These are phyloP conservation scores for Eudyptes chrysolophus DNA, from an alignment of 2,113 vertebrate genomes.

Conservation along the genomic window DNA sequence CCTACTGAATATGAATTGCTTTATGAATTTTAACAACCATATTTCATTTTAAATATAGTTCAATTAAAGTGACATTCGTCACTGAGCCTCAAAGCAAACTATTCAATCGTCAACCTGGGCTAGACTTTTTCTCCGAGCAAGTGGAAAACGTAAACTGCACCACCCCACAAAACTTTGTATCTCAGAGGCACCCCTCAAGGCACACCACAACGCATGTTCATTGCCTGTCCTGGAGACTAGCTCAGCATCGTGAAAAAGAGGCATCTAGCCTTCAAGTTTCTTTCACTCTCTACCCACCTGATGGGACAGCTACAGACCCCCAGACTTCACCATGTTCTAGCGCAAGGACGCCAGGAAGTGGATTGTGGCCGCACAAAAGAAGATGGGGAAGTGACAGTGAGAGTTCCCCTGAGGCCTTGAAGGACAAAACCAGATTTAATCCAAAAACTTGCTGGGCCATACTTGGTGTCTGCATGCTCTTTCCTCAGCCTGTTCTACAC, in stretches of 20 bases:
- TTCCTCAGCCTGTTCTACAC: background rate
- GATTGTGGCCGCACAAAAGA: background rate
- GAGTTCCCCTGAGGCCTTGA: background rate
- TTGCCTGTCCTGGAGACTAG: background rate
- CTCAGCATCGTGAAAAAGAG: background rate
- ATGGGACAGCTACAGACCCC: background rate
- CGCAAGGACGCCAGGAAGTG: background rate
- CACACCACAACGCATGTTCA: accelerated
- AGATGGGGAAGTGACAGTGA: background rate
- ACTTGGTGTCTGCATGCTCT: background rate
- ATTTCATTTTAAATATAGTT: slow-evolving; percentile 47
- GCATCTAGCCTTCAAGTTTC: background rate
- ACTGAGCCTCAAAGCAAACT: slow-evolving; percentile 1
- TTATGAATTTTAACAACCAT: slow-evolving; percentile 56
- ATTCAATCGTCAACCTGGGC: background rate
- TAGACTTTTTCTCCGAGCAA: background rate
- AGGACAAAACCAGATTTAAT: background rate
- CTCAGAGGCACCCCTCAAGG: background rate
- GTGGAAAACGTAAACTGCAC: background rate
- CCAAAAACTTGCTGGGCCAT: background rate
- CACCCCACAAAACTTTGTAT: background rate
- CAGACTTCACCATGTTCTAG: background rate
- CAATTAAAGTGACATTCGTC: background rate
- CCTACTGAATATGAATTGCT: slow-evolving; percentile 49
- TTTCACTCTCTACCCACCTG: background rate